These are phyloP conservation scores for Octopus bimaculoides DNA, from an alignment of 1,140 invertebrate genomes.

Conservation along the genomic window DNA sequence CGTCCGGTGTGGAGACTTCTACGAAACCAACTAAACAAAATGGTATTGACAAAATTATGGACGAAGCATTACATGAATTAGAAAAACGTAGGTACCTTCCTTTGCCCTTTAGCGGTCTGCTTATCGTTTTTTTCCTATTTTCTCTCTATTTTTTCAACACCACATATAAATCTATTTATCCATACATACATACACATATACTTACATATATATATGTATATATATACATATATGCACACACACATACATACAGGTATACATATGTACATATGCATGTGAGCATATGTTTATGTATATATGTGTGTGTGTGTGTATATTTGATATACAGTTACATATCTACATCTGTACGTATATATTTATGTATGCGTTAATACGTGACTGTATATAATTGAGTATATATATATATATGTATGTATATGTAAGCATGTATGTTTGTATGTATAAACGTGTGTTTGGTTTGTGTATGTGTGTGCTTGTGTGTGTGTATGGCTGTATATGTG, in stretches of 20 bases:
- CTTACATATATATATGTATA: not conserved
- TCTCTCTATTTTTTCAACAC: not conserved
- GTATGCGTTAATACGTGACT: too few species aligned
- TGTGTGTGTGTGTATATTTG: too few species aligned
- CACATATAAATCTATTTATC: not conserved
- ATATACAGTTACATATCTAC: too few species aligned
- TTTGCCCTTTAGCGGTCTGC: not conserved
- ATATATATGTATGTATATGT: too few species aligned
- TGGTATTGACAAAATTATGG: constrained; percentile 34
- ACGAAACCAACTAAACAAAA: constrained; percentile 19
- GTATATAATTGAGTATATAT: too few species aligned
- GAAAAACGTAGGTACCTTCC: constrained; percentile 34
- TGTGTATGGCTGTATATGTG: too few species aligned
- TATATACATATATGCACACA: not conserved
- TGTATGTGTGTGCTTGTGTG: too few species aligned
- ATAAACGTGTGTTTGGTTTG: too few species aligned
- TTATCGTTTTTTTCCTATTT: not conserved
- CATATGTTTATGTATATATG: too few species aligned
- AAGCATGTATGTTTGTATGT: too few species aligned
- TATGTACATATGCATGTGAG: not conserved
- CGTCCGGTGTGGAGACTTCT: constrained; percentile 14
- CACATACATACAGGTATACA: not conserved
- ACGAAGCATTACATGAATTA: constrained; percentile 35
- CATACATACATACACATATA: not conserved
- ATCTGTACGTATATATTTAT: too few species aligned